Evolutionary conservation across 1,140 invertebrate species (phyloP), one percentile per base, ranked within the genome.

Genomic region (Sitodiplosis mosellana): DNA sequence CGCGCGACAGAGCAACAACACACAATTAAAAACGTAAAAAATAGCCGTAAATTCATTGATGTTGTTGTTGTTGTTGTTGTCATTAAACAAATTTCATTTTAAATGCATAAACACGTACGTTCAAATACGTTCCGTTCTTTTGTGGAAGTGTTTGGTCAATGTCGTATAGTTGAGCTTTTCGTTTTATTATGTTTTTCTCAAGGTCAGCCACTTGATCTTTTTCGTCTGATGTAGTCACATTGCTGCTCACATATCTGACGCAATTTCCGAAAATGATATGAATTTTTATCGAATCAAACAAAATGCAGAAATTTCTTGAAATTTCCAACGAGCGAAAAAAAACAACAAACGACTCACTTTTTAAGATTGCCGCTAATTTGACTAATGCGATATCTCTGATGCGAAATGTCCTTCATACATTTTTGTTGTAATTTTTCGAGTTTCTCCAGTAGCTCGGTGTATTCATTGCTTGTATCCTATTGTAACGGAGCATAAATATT

Each of bases 351-450:
- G 33, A 33, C 33, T 46, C 22, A 90, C 87, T 77, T 78, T 73
- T 83, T 82, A 19, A 94, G 58, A 19, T 80, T 77, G 58, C 78
- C 77, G 37, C 69, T 71, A 55, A 95, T 88, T 56, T 86, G 72
- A 51, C 76, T 76, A 67, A 94, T 78, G 43, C 88, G 74, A 69
- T 94, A 94, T 50, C 79, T 76, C 62, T 94, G 90, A 69, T 95
- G 90, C 50, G 75, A 75, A 51, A 94, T 77, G 58, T 86, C 83
- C 61, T 85, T 83, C 41, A 86, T 67, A 69, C 88, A 93, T 79
- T 87, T 83, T 60, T 80, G 77, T 67, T 95, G 90, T 14, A 87
- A 66, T 54, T 80, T 77, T 33, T 78, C 72, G 36, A 94, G 69
- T 67, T 89, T 80, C 56, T 89, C 84, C 50, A 94, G 69, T 66